Conservation (phyloP, 2,113 vertebrate genomes). For the Pseudorectes ferrugineus region DNA sequence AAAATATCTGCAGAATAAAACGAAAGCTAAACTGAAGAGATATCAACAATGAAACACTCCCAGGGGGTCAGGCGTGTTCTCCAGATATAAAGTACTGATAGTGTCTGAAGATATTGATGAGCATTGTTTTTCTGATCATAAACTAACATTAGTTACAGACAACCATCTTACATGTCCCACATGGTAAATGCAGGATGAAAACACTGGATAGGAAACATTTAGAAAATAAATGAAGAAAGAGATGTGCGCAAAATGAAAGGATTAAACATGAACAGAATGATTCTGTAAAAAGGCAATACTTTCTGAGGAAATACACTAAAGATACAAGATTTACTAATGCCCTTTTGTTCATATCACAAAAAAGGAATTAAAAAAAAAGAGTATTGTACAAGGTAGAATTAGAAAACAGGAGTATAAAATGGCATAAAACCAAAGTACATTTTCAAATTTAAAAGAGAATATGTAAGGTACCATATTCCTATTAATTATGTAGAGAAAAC, state of each 20-base stretch:
- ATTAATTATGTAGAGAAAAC: conserved; percentile 93
- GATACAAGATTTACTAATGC: neutral
- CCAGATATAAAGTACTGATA: neutral
- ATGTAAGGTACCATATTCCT: conserved; percentile 75
- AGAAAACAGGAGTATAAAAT: conserved; percentile 46
- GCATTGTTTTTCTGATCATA: neutral
- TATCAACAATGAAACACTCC: conserved; percentile 29
- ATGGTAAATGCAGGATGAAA: neutral
- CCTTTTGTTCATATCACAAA: neutral
- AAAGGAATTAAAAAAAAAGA: neutral
- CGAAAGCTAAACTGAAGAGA: conserved; percentile 3
- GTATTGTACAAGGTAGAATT: conserved; percentile 10
- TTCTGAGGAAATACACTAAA: conserved; percentile 5
- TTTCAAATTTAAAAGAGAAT: conserved; percentile 52
- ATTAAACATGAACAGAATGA: neutral
- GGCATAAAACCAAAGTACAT: conserved; percentile 35
- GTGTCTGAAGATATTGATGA: conserved; percentile 28
- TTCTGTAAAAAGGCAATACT: neutral
- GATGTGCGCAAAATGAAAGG: neutral
- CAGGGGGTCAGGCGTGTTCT: neutral
- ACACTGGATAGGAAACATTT: neutral
- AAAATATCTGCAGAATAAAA: conserved; percentile 41
- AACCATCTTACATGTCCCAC: neutral
- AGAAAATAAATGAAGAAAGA: neutral
- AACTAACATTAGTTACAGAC: neutral